Evolutionary conservation across 2,797 vertebrate species (phyloP), one percentile per base, ranked within the genome.

Genomic region (Eremophila alpestris): DNA sequence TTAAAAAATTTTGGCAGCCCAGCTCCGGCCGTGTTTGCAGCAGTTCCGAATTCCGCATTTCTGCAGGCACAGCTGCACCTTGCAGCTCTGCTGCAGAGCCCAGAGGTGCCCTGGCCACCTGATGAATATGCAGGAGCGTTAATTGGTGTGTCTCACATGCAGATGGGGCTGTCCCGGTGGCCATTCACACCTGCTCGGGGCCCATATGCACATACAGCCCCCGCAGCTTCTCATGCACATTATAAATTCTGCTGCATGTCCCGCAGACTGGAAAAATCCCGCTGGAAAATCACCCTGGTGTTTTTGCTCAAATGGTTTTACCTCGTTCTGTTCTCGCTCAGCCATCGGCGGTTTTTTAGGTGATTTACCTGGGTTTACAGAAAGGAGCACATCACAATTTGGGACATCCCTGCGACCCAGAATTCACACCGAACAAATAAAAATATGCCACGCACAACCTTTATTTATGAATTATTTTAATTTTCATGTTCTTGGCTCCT

Each of bases 171-270:
- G 67, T 48, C 68, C 79, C 20, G 76, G 54, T 54, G 90, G 32
- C 79, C 83, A 56, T 96, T 97, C 88, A 26, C 89, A 94, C 81
- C 81, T 91, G 48, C 84, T 89, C 1, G 86, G 45, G 26, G 26
- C 34, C 59, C n/a, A 6, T 49, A 69, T 45, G 45, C 75, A 38
- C 62, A 67, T 48, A 45, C 55, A 29, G 4, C 21, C 48, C 1
- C 0, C 16, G 23, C 20, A n/a, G 75, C 62, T 78, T 55, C 59
- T 38, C 79, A 58, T 58, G 89, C 95, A 84, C 62, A 73, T 90
- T 73, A 60, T 49, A 38, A 46, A 9, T n/a, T 21, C 65, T 54
- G 23, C 12, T 52, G 54, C 79, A 7, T 4, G 23, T 32, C 52
- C 46, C 26, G 24, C 26, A 71, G 38, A 49, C 13, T 0, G 2